These are phyloP conservation scores for Vulpes lagopus DNA, from an alignment of 2,113 vertebrate genomes.

Conservation along the genomic window DNA sequence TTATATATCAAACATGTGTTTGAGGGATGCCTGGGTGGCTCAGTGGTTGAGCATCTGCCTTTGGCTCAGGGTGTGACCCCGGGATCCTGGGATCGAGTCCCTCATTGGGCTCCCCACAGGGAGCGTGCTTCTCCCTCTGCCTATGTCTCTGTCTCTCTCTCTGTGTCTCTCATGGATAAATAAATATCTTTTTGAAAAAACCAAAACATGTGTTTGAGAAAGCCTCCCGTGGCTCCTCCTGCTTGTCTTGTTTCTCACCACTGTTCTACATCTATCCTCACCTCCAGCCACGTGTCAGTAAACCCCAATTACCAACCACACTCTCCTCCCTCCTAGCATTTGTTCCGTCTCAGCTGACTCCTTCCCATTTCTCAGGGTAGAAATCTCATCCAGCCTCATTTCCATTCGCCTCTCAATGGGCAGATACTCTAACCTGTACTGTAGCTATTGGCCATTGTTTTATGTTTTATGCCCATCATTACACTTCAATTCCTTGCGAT, in stretches of 20 bases:
- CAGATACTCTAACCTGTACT: not conserved
- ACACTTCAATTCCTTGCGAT: not conserved
- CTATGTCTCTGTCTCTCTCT: too few species aligned
- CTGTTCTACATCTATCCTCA: not conserved
- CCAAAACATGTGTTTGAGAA: not conserved
- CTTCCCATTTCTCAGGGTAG: not conserved
- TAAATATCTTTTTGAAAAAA: too few species aligned
- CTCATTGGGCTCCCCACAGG: too few species aligned
- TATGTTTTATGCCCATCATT: not conserved
- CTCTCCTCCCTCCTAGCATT: not conserved
- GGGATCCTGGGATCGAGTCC: too few species aligned
- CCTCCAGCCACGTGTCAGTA: not conserved
- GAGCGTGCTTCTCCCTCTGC: too few species aligned
- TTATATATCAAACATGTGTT: not conserved
- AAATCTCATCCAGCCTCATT: not conserved
- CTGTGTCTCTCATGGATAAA: too few species aligned
- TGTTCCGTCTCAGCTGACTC: not conserved
- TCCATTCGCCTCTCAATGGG: not conserved
- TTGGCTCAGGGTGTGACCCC: too few species aligned
- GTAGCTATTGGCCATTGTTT: not conserved
- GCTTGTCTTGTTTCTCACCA: not conserved
- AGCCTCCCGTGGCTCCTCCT: not conserved
- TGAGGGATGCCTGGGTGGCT: too few species aligned
- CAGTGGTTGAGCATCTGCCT: too few species aligned
- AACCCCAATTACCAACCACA: not conserved